Evolutionary conservation across 2,797 vertebrate genomes (phyloP).

Genomic region (Anomalospiza imberbis): DNA sequence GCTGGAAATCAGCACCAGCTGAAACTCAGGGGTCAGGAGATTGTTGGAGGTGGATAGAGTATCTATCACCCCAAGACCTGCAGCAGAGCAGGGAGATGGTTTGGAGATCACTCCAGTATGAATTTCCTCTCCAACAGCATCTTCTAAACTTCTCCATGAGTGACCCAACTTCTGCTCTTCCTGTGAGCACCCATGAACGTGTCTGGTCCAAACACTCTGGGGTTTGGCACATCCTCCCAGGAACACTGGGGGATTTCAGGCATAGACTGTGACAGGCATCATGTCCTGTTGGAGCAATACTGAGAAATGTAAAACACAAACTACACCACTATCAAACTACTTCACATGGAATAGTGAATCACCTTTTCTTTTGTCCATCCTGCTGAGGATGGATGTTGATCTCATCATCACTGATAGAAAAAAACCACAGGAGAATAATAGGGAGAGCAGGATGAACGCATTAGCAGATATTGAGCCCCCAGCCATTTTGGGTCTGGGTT

Average conservation of each 20-base stretch:
- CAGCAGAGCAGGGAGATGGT: background rate
- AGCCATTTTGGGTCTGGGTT: background rate
- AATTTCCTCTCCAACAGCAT: background rate
- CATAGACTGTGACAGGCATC: background rate
- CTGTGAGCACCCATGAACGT: rapidly evolving
- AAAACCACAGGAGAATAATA: background rate
- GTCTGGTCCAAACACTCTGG: rapidly evolving
- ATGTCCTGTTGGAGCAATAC: background rate
- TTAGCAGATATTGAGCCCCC: background rate
- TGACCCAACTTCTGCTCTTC: background rate
- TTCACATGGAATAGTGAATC: background rate
- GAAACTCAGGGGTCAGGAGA: background rate
- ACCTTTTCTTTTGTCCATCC: background rate
- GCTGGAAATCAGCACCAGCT: background rate
- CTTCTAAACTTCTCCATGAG: background rate
- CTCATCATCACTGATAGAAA: background rate
- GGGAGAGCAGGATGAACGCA: background rate
- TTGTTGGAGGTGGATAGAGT: background rate
- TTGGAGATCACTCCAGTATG: background rate
- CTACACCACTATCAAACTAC: background rate
- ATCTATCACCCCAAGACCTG: background rate
- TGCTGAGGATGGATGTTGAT: background rate
- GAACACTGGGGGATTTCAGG: background rate
- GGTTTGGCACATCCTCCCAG: background rate
- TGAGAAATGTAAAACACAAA: background rate